Percentiles rank a stretch among this genome's conserved stretches.
phyloP scores from a whole-genome alignment of 2,113 vertebrate species.

The Eidolon helvum region DNA sequence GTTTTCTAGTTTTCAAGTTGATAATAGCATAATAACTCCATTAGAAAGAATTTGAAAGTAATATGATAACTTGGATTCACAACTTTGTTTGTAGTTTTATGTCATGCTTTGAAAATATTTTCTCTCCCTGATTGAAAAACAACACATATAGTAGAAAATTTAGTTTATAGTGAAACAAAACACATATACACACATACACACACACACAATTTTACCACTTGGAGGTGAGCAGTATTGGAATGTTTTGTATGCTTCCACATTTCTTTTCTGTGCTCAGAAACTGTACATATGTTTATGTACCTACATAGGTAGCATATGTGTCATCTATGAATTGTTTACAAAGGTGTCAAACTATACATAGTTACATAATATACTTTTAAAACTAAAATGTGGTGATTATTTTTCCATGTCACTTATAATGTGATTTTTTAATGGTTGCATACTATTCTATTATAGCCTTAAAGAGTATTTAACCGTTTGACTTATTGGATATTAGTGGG shows the following conservation, averaged over 20 bases:
- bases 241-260: not conserved
- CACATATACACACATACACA: not conserved
- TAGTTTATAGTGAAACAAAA: not conserved
- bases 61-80: not conserved
- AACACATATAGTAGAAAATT: not conserved
- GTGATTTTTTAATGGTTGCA: not conserved
- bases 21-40: not conserved
- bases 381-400: not conserved
- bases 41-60: not conserved
- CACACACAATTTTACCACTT: not conserved
- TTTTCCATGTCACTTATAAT: not conserved
- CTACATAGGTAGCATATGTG: not conserved
- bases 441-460: not conserved
- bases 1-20: not conserved
- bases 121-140: not conserved
- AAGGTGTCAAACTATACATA: not conserved
- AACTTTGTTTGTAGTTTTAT: slow-evolving; percentile 9
- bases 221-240: not conserved
- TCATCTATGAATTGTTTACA: not conserved
- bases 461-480: not conserved
- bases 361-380: not conserved
- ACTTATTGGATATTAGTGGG: not conserved
- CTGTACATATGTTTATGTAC: not conserved
- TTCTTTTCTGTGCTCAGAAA: not conserved
- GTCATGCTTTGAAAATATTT: slow-evolving; percentile 20